These are phyloP conservation scores for Drosophila pseudotakahashii DNA, from an alignment of 2,888 invertebrate genomes.

Conservation along the genomic window DNA sequence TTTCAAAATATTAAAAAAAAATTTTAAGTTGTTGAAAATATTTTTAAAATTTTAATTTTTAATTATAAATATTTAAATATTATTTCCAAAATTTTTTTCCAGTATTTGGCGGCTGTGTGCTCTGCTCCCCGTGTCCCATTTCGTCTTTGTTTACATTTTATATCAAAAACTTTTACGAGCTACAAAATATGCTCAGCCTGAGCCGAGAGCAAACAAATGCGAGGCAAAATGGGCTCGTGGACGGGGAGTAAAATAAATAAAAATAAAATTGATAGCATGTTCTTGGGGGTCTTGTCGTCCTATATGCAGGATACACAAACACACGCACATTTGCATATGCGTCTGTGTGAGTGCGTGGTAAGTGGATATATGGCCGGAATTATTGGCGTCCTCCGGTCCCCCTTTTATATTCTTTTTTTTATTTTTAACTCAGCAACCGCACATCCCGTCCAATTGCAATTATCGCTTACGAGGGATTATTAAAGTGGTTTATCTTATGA, in stretches of 20 bases:
- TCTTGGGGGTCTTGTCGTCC: slow-evolving; percentile 26
- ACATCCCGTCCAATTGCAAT: slow-evolving; percentile 21
- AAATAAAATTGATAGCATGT: slow-evolving; percentile 73
- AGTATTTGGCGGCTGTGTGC: slow-evolving; percentile 10
- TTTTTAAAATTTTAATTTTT: too few species aligned
- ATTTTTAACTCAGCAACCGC: not conserved
- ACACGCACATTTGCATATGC: slow-evolving; percentile 10
- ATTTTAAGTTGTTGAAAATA: too few species aligned
- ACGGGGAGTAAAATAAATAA: slow-evolving; percentile 61
- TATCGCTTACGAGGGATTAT: slow-evolving; percentile 35
- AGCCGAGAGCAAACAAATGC: slow-evolving; percentile 64
- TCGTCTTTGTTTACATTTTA: slow-evolving; percentile 69
- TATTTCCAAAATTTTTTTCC: not conserved
- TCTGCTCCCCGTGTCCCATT: slow-evolving; percentile 16
- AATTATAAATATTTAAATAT: too few species aligned
- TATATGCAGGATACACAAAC: slow-evolving; percentile 3
- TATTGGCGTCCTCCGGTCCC: slow-evolving; percentile 10
- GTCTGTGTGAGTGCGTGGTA: not conserved
- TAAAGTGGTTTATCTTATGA: slow-evolving; percentile 13
- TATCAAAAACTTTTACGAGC: slow-evolving; percentile 78
- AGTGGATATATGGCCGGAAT: slow-evolving; percentile 29
- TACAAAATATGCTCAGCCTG: slow-evolving; percentile 69
- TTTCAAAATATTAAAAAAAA: too few species aligned
- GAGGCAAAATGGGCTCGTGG: slow-evolving; percentile 18
- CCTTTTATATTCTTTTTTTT: not conserved